Evolutionary conservation across 1,140 invertebrate species (phyloP), one percentile per base, ranked within the genome.

Genomic region (Lerema accius): DNA sequence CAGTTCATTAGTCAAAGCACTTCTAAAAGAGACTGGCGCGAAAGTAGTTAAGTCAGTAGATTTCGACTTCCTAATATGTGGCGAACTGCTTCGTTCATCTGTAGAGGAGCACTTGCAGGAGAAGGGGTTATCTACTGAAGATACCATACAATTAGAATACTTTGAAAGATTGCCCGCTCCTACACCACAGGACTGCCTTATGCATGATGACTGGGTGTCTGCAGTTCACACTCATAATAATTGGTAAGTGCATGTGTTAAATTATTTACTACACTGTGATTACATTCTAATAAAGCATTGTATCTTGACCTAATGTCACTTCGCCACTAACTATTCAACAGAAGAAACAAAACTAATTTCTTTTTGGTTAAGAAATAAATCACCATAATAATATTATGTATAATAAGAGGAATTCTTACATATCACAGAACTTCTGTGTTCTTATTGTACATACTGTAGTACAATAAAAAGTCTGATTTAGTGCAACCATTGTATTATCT

Each of bases 131-230:
- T 95, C 95, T 0, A 94, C 93, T 35, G 97, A 98, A 91, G 92
- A 93, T 51, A 94, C 96, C 16, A 91, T 98, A 67, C 94, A 96
- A 59, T 92, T 99, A 49, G 98, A 99, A 91, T 99, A 98, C 92
- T 89, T 99, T 28, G 96, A 97, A 84, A 93, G 95, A 72, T 94
- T 95, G 67, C 96, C 97, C 42, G 94, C 97, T 1, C 98, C 98
- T 0, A 93, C 96, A 78, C 98, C 98, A 7, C 93, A 97, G 80
- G 95, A 98, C 81, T 97, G 96, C 78, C 91, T 99, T 48, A 93
- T 97, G 74, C 97, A 99, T 84, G 97, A 99, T 91, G 98, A 99
- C 86, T 99, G 98, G 98, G 97, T 99, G 7, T 95, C 96, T 46
- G 95, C 96, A 32, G 94, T 98, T 15, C 94, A 96, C 67, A 93